Percentiles rank a stretch among this genome's conserved stretches.
phyloP scores from a whole-genome alignment of 2,888 invertebrate species.

The Caenorhabditis auriculariae region DNA sequence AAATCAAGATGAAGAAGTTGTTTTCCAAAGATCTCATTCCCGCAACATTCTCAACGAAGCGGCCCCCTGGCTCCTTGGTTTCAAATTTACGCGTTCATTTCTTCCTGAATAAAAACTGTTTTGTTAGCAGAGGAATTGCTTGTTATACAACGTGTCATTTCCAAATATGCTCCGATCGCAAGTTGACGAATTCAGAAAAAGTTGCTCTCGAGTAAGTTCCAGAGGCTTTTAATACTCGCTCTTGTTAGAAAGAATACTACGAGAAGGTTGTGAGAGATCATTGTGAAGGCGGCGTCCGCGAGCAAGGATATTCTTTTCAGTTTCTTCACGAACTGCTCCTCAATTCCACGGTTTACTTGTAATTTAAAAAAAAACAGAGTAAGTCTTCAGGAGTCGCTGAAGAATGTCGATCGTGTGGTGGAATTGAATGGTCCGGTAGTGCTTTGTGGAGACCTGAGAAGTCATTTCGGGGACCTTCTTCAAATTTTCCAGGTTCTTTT shows the following conservation, averaged over 20 bases:
- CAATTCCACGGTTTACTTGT: not conserved
- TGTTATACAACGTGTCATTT: no score
- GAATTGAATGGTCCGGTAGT: slow-evolving; percentile 25
- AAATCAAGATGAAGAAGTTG: no score
- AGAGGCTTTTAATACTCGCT: not conserved
- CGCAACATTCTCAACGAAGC: no score
- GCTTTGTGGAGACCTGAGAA: slow-evolving; percentile 40
- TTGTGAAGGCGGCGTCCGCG: slow-evolving; percentile 25
- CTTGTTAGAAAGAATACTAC: slow-evolving; percentile 9
- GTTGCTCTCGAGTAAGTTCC: no score
- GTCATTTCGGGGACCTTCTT: slow-evolving; percentile 38
- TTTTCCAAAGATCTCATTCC: no score
- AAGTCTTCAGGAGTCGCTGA: slow-evolving; percentile 9
- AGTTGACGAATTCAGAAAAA: no score
- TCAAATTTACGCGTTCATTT: no score
- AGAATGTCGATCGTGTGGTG: slow-evolving; percentile 11
- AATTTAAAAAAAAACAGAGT: no score
- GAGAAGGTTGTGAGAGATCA: slow-evolving; percentile 20
- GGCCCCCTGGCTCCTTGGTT: no score
- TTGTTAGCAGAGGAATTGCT: no score
- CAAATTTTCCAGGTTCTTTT: slow-evolving; percentile 29
- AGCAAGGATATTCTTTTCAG: slow-evolving; percentile 23
- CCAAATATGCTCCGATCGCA: not conserved
- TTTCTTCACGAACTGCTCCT: slow-evolving; percentile 22
- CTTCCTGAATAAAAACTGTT: no score